These are phyloP conservation scores for Halcyon malimbica DNA, from an alignment of 2,113 vertebrate species.

Conservation along the genomic window DNA sequence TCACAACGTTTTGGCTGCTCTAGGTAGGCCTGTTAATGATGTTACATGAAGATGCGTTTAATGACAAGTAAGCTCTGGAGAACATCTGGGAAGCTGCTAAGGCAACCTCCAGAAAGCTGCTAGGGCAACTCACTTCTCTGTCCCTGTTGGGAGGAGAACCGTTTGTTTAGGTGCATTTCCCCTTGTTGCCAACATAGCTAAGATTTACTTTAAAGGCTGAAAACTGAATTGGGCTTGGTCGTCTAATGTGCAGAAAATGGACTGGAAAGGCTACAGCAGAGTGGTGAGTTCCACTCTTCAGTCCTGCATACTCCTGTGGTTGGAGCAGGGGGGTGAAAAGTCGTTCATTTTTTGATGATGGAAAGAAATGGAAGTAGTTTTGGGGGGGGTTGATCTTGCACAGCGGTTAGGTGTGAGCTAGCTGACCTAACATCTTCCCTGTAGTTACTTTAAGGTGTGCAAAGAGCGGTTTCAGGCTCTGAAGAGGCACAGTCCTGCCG, in stretches of 20 bases:
- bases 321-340: background rate
- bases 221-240: background rate
- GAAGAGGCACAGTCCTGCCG: background rate
- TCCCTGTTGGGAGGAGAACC: background rate
- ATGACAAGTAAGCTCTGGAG: background rate
- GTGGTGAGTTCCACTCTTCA: background rate
- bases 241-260: background rate
- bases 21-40: background rate
- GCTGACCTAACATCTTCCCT: background rate
- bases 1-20: fast-evolving
- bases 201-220: background rate
- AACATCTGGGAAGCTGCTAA: background rate
- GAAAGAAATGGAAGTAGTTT: background rate
- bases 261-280: background rate
- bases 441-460: background rate
- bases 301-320: background rate
- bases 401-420: background rate
- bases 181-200: background rate
- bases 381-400: background rate
- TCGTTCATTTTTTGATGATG: background rate
- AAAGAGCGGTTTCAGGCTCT: background rate
- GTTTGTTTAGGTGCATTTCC: background rate
- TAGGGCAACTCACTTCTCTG: background rate
- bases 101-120: background rate
- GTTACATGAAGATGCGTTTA: fast-evolving